A percentile compares a stretch with the other conserved stretches of the same genome.
phyloP scores from a whole-genome alignment of 2,113 vertebrate genomes.

The Apeltes quadracus region DNA sequence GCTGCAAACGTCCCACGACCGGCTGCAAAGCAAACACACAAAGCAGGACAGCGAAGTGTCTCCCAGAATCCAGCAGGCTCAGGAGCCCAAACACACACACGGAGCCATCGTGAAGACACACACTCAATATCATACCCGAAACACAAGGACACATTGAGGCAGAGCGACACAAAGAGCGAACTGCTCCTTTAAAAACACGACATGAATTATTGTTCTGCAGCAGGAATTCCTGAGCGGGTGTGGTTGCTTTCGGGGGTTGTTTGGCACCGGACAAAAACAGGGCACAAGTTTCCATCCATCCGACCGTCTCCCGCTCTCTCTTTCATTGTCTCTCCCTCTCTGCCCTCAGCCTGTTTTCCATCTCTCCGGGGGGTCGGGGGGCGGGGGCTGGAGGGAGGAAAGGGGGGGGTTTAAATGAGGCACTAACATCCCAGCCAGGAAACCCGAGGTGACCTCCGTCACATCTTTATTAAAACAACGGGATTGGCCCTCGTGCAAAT shows the following conservation, averaged over 20 bases:
- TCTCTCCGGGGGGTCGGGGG: slow-evolving; percentile 34
- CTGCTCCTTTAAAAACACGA: slow-evolving; percentile 51
- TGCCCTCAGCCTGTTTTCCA: slow-evolving; percentile 44
- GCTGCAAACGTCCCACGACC: neutral
- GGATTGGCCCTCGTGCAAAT: slow-evolving; percentile 16
- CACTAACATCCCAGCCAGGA: slow-evolving; percentile 50
- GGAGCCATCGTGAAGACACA: slow-evolving; percentile 14
- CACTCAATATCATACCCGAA: slow-evolving; percentile 13
- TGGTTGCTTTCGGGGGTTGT: slow-evolving; percentile 64
- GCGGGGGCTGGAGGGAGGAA: no score
- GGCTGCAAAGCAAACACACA: slow-evolving; percentile 18
- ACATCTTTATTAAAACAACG: slow-evolving; percentile 49
- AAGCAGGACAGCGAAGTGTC: slow-evolving; percentile 17
- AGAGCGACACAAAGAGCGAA: neutral
- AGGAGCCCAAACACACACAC: slow-evolving; percentile 49
- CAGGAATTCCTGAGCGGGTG: slow-evolving; percentile 77
- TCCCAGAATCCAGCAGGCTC: slow-evolving; percentile 33
- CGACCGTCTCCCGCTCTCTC: slow-evolving; percentile 17
- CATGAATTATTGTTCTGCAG: slow-evolving; percentile 54
- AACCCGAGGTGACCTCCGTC: slow-evolving; percentile 52
- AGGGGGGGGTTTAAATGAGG: slow-evolving; percentile 48
- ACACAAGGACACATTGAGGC: neutral
- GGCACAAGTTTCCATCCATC: slow-evolving; percentile 65
- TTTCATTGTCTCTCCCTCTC: slow-evolving; percentile 36
- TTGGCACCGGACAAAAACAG: slow-evolving; percentile 68